Base-by-base conservation (phyloP, 2,797 vertebrate species). In the Pseudomugil tenellus region DNA sequence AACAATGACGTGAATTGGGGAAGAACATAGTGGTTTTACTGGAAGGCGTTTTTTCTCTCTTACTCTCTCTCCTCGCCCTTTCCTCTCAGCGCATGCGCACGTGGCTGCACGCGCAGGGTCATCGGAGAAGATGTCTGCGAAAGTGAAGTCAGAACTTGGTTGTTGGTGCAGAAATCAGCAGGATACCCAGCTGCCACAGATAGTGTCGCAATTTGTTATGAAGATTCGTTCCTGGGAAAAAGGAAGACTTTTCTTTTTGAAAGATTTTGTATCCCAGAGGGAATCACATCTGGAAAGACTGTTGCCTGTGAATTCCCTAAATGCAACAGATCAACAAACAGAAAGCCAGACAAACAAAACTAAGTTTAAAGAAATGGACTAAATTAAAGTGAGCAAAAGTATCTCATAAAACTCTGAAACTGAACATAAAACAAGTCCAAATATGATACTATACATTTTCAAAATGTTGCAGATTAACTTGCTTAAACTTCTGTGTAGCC, bases 71-170 rank as follows among this genome's bases (percentile, higher is more conserved):
- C 6, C 17, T 16, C 37, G 11, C 17, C 39, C 39, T 14, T 16
- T 2, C 41, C 23, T 21, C 1, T 21, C 6, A 28, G 89, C 88
- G 88, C 90, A 6, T 6, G 89, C 89, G 87, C 84, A 60, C 1
- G 17, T 26, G 31, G 34, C 16, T 58, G 28, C 43, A 70, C 77
- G 76, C 65, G 35, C 67, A 19, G n/a, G 51, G 25, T 25, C 17
- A 16, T 54, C 32, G 23, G 29, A 34, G 23, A 29, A 23, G 23
- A 23, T 14, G 16, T 3, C 26, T 51, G 34, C 23, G 48, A 51
- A 41, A 53, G 63, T 1, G 25, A 19, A 11, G 61, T 29, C 2
- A 4, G 49, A 62, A 74, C 71, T 61, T 60, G 58, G 61, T 34
- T 12, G 29, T 21, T 53, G 69, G 16, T 12, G 21, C 6, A 55